These are phyloP conservation scores for Cordilura impudica DNA, from an alignment of 2,888 invertebrate species.

Conservation along the genomic window DNA sequence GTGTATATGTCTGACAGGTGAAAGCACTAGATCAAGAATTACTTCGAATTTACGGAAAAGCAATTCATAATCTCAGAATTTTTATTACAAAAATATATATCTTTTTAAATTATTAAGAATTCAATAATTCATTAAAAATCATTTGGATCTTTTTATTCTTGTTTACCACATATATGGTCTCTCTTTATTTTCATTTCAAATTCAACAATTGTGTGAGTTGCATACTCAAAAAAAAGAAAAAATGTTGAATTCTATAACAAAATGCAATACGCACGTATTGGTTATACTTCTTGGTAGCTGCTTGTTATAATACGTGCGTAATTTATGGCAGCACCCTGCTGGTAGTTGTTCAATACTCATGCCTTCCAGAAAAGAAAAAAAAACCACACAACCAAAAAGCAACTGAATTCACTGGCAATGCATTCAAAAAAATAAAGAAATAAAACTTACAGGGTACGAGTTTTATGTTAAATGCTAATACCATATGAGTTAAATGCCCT, in stretches of 20 bases:
- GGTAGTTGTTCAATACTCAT: slow-evolving; percentile 25
- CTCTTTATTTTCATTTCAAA: slow-evolving; percentile 33
- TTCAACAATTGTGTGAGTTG: slow-evolving; percentile 55
- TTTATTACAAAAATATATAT: too few relatives aligned
- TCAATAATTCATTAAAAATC: too few relatives aligned
- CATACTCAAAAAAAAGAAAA: slow-evolving; percentile 24
- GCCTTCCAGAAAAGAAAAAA: background rate
- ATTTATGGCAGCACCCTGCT: slow-evolving; percentile 68
- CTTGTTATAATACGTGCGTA: slow-evolving; percentile 63
- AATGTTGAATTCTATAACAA: background rate
- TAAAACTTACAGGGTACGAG: too few relatives aligned
- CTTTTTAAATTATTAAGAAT: too few relatives aligned
- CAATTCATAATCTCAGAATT: too few relatives aligned
- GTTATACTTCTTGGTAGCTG: slow-evolving; percentile 41
- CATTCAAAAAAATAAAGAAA: too few relatives aligned
- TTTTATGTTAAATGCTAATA: background rate
- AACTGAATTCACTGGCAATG: background rate
- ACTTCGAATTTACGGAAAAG: too few relatives aligned
- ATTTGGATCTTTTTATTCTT: too few relatives aligned
- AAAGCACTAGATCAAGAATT: too few relatives aligned
- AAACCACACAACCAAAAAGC: background rate
- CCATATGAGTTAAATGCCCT: background rate
- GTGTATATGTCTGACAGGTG: too few relatives aligned
- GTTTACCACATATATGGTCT: too few relatives aligned
- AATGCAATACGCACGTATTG: slow-evolving; percentile 60